Percentiles rank a stretch among this genome's conserved stretches.
Conservation (phyloP, 2,797 vertebrate species). For the Gymnocypris eckloni region DNA sequence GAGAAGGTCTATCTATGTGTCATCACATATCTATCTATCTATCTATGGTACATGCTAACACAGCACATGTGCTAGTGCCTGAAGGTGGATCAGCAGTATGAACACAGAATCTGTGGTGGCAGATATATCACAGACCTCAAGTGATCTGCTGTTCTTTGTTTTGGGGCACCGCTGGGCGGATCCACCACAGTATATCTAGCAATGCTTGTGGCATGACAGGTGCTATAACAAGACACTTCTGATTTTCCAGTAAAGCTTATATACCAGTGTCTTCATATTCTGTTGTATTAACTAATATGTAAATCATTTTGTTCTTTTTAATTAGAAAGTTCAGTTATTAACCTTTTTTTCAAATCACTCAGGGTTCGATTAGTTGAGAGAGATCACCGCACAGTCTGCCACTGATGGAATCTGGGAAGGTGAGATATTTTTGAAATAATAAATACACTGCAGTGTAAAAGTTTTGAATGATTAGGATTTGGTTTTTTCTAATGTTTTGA, state of each 20-base stretch:
- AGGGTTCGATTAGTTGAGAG: constrained; percentile 96
- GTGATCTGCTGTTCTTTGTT: constrained; percentile 46
- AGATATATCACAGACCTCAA: neutral
- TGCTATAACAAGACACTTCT: constrained; percentile 62
- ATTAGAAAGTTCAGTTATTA: neutral
- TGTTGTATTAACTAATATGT: neutral
- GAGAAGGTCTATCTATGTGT: constrained; percentile 2
- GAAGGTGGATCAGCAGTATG: constrained; percentile 15
- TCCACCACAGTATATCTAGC: constrained; percentile 95
- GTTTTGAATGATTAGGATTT: too few relatives aligned
- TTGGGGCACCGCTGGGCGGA: constrained; percentile 94
- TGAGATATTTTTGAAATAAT: constrained; percentile 61
- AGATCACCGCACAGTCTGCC: constrained; percentile 94
- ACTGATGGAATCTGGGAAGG: constrained; percentile 97
- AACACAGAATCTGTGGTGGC: neutral
- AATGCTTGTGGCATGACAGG: constrained; percentile 94
- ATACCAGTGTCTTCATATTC: neutral
- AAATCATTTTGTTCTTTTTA: neutral
- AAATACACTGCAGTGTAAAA: neutral
- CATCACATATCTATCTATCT: too few relatives aligned
- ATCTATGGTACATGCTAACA: neutral
- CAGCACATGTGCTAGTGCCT: neutral
- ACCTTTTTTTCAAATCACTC: neutral
- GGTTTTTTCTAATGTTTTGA: neutral
- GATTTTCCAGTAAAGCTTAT: neutral